These are phyloP conservation scores for Acridotheres tristis DNA, from an alignment of 2,797 vertebrate species.

Conservation along the genomic window DNA sequence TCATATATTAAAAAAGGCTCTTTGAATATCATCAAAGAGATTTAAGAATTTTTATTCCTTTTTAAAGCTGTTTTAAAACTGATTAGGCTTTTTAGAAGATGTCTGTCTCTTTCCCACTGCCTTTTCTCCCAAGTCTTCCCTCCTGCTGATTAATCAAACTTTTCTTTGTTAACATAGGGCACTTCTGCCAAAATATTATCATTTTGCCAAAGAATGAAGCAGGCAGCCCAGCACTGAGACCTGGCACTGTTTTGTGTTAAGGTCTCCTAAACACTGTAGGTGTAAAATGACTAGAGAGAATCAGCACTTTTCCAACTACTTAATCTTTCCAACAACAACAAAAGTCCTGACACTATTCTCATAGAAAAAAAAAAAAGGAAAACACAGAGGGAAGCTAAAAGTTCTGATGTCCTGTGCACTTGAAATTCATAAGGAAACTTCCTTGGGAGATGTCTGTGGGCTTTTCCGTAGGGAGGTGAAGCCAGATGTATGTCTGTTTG, in stretches of 20 bases:
- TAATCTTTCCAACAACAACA: slow-evolving; percentile 53
- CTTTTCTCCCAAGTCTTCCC: neutral
- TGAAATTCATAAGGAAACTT: neutral
- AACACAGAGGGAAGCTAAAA: neutral
- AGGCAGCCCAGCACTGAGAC: slow-evolving; percentile 50
- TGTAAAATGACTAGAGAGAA: slow-evolving; percentile 26
- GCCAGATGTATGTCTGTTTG: neutral
- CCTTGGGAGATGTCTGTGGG: neutral
- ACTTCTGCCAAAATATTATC: slow-evolving; percentile 54
- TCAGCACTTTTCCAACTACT: slow-evolving; percentile 62
- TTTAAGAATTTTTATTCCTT: slow-evolving; percentile 77
- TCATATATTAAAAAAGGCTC: slow-evolving; percentile 75
- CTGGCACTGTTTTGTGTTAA: slow-evolving; percentile 41
- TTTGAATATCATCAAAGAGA: slow-evolving; percentile 82
- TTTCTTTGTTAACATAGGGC: slow-evolving; percentile 41
- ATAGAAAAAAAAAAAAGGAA: neutral
- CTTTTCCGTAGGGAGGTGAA: neutral
- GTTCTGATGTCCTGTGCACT: neutral
- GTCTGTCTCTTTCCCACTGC: neutral
- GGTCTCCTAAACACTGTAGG: neutral
- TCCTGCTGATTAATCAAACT: slow-evolving; percentile 52
- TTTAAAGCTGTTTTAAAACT: slow-evolving; percentile 74
- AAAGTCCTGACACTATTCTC: slow-evolving; percentile 29
- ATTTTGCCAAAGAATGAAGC: slow-evolving; percentile 19
- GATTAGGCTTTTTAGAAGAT: slow-evolving; percentile 59